These are phyloP conservation scores for Montipora capricornis DNA, from an alignment of 64 coral and sea anemone genomes.

Conservation along the genomic window DNA sequence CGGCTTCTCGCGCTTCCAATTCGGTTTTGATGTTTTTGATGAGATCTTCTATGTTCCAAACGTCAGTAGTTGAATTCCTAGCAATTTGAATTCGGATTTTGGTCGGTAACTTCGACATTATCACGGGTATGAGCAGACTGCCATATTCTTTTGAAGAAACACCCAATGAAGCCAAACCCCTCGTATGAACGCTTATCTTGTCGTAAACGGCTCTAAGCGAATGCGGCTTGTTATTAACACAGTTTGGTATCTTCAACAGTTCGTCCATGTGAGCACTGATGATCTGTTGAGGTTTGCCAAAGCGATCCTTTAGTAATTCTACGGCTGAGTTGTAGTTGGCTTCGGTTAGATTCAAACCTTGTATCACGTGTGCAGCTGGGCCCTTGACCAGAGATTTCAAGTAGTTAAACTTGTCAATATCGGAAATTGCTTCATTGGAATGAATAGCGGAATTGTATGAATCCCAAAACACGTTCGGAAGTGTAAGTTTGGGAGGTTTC, in stretches of 20 bases:
- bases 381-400: background rate
- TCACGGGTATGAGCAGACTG: background rate
- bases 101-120: constrained; percentile 33
- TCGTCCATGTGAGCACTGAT: background rate
- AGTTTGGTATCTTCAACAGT: background rate
- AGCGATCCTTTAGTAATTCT: background rate
- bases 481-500: background rate
- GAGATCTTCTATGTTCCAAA: constrained; percentile 49
- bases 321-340: background rate
- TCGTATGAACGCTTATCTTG: constrained; percentile 2
- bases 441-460: background rate
- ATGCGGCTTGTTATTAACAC: background rate
- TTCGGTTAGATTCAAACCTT: background rate
- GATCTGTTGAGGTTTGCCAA: background rate
- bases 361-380: background rate
- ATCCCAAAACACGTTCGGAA: background rate
- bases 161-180: constrained; percentile 12
- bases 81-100: constrained; percentile 1
- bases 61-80: background rate
- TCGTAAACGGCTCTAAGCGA: background rate
- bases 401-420: background rate
- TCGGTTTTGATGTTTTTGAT: background rate
- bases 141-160: constrained; percentile 20
- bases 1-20: background rate
- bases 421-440: background rate